A percentile compares a stretch with the other conserved stretches of the same genome.
Evolutionary conservation across 2,888 invertebrate species (phyloP).

Genomic region (Dromius quadrimaculatus): DNA sequence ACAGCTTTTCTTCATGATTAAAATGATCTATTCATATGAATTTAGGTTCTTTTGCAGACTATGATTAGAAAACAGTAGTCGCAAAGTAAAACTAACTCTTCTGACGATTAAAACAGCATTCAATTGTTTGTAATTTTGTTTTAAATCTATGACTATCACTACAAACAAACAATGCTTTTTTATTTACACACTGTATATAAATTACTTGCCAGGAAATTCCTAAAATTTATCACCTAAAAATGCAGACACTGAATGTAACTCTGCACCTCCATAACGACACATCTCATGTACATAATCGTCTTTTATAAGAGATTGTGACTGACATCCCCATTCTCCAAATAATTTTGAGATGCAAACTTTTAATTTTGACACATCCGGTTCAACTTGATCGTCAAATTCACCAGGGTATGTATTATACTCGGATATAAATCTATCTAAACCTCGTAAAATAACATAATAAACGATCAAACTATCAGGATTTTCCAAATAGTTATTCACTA

Average conservation of each 20-base stretch:
- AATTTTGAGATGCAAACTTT: constrained; percentile 79
- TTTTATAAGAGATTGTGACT: constrained; percentile 76
- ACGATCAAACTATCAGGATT: constrained; percentile 89
- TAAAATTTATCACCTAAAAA: no score
- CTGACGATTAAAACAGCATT: no score
- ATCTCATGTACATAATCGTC: constrained; percentile 97
- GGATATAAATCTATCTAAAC: constrained; percentile 89
- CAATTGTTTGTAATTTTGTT: no score
- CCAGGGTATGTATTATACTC: constrained; percentile 94
- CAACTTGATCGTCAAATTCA: constrained; percentile 84
- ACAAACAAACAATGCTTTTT: constrained; percentile 13
- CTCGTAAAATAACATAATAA: constrained; percentile 89
- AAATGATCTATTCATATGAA: no score
- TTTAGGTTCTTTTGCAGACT: no score
- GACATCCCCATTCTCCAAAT: constrained; percentile 86
- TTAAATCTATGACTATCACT: no score
- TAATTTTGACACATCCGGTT: constrained; percentile 89
- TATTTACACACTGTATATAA: not conserved
- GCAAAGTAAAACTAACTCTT: no score
- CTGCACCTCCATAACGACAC: constrained; percentile 94
- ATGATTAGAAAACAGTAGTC: no score
- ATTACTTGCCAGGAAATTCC: no score
- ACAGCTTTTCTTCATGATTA: no score
- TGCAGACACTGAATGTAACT: constrained; percentile 94
- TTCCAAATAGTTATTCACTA: constrained; percentile 69